Percentiles rank a stretch among this genome's conserved stretches.
Evolutionary conservation across 2,888 invertebrate species (phyloP).

Genomic region (Mylabris sibirica): DNA sequence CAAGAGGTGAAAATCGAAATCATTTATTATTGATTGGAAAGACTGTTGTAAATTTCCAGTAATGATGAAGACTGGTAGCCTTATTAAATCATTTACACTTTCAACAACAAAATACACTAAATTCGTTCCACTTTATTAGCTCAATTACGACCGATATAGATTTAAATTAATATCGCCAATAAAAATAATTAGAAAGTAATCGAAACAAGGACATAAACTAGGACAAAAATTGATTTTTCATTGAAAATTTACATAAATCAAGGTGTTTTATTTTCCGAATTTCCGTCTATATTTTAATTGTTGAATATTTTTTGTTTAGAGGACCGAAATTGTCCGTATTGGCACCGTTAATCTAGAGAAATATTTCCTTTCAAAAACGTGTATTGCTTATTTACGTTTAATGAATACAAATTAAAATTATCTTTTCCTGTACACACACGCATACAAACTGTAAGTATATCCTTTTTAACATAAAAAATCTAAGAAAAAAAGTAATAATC

Average conservation of each 20-base stretch:
- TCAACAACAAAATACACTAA: background rate
- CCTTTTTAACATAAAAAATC: background rate
- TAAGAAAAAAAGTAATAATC: background rate
- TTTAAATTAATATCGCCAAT: background rate
- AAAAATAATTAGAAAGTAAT: constrained; percentile 5
- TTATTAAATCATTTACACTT: background rate
- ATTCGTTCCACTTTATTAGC: background rate
- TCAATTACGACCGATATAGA: background rate
- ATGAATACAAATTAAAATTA: constrained; percentile 9
- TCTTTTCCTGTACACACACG: background rate
- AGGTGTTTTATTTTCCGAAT: background rate
- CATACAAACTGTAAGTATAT: background rate
- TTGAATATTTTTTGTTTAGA: background rate
- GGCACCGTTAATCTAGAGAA: constrained; percentile 11
- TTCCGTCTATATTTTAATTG: background rate
- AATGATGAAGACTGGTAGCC: background rate
- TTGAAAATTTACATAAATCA: background rate
- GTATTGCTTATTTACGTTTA: background rate
- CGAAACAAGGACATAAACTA: constrained; percentile 8
- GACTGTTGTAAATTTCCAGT: background rate
- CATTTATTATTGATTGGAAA: background rate
- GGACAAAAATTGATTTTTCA: background rate
- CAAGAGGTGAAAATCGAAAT: background rate
- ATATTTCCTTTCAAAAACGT: constrained; percentile 12
- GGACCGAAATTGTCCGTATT: background rate